Conservation (phyloP, 2,888 invertebrate species). For the Eupithecia insigniata region DNA sequence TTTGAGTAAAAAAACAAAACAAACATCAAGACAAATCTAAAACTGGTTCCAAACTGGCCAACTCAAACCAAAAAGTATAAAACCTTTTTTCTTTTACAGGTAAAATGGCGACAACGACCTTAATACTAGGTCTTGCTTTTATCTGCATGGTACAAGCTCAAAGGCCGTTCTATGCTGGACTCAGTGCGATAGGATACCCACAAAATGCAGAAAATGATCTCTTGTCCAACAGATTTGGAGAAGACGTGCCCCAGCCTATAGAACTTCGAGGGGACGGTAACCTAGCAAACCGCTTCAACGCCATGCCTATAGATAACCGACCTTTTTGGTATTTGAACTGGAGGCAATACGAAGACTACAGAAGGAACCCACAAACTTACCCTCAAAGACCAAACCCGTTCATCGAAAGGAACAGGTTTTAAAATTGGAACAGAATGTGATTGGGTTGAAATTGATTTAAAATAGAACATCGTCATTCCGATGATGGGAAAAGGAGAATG, state of each 20-base stretch:
- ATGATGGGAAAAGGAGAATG: not conserved
- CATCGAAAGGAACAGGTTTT: constrained; percentile 34
- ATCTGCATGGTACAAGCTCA: constrained; percentile 74
- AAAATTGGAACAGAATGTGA: not conserved
- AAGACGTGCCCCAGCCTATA: constrained; percentile 76
- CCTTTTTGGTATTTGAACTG: constrained; percentile 89
- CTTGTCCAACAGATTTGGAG: constrained; percentile 82
- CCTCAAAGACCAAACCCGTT: constrained; percentile 61
- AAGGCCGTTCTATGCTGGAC: constrained; percentile 87
- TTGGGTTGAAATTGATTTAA: not conserved
- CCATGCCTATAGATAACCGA: constrained; percentile 84
- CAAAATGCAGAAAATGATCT: constrained; percentile 53
- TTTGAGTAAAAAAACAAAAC: not conserved
- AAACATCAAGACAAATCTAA: constrained; percentile 7
- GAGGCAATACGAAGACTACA: constrained; percentile 83
- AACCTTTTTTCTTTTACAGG: constrained; percentile 48
- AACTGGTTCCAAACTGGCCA: constrained; percentile 14
- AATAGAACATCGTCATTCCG: not conserved
- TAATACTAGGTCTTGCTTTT: constrained; percentile 54
- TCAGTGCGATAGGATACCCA: constrained; percentile 85
- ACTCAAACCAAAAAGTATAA: not conserved
- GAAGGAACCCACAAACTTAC: constrained; percentile 67
- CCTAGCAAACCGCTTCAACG: constrained; percentile 82
- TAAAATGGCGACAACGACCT: constrained; percentile 58
- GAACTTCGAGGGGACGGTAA: constrained; percentile 85